Conservation (phyloP, 64 coral and sea anemone genomes). For the Dendronephthya gigantea region DNA sequence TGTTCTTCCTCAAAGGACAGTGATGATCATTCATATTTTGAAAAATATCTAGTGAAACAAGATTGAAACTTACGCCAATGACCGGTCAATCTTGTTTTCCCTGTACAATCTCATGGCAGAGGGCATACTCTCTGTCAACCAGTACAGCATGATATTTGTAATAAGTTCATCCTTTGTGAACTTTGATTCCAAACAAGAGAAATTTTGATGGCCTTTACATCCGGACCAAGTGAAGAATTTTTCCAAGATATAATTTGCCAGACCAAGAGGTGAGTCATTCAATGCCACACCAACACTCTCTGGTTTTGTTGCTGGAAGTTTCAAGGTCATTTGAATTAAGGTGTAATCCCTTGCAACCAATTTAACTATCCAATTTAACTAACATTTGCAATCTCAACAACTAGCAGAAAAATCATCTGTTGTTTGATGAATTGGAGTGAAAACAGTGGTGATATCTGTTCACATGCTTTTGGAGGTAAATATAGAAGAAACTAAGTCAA, state of each 20-base stretch:
- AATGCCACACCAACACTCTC: conserved; percentile 51
- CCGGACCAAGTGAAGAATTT: conserved; percentile 67
- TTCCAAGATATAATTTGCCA: conserved; percentile 82
- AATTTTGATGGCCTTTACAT: conserved; percentile 35
- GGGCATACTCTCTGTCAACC: conserved; percentile 60
- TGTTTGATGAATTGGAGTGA: too few relatives aligned
- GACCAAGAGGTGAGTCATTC: conserved; percentile 78
- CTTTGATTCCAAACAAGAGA: conserved; percentile 50
- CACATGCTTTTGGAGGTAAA: too few relatives aligned
- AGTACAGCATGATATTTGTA: conserved; percentile 93
- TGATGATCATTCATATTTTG: too few relatives aligned
- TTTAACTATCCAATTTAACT: too few relatives aligned
- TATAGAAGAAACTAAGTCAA: too few relatives aligned
- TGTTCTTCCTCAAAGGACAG: too few relatives aligned
- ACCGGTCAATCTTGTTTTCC: conserved; percentile 26
- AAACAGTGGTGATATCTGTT: too few relatives aligned
- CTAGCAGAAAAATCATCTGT: too few relatives aligned
- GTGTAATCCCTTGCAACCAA: too few relatives aligned
- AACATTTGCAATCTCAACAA: too few relatives aligned
- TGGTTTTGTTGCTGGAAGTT: conserved; percentile 60
- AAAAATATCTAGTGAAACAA: too few relatives aligned
- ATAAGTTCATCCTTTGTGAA: conserved; percentile 89
- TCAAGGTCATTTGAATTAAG: too few relatives aligned
- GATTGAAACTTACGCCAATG: neutral
- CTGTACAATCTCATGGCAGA: conserved; percentile 81